These are phyloP conservation scores for Merluccius polli DNA, from an alignment of 2,797 vertebrate genomes.

Conservation along the genomic window DNA sequence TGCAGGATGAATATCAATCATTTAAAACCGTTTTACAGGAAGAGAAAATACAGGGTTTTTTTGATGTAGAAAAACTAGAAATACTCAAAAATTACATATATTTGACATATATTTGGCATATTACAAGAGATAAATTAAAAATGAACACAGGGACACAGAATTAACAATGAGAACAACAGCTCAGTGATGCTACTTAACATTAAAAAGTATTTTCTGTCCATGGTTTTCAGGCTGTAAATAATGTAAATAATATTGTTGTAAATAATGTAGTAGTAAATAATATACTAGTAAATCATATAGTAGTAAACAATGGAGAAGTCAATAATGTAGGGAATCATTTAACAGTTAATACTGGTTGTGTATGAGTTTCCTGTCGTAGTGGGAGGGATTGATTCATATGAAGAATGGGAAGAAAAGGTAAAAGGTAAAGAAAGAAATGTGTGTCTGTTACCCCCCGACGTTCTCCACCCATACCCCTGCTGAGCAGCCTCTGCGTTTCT, in stretches of 20 bases:
- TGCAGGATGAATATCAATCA: too few relatives aligned
- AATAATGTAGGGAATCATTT: too few relatives aligned
- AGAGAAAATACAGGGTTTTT: too few relatives aligned
- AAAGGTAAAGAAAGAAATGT: neutral
- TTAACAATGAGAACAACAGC: too few relatives aligned
- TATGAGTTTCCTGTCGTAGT: neutral
- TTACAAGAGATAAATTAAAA: too few relatives aligned
- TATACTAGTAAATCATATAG: neutral
- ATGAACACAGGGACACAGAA: too few relatives aligned
- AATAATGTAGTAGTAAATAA: neutral
- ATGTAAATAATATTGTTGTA: too few relatives aligned
- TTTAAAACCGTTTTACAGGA: too few relatives aligned
- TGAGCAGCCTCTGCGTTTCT: conserved; percentile 60
- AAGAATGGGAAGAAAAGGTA: neutral
- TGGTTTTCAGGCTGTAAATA: neutral
- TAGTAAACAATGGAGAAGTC: neutral
- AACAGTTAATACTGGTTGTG: too few relatives aligned
- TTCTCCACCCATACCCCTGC: conserved; percentile 50
- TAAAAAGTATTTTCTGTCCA: neutral
- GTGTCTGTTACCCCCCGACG: conserved; percentile 19
- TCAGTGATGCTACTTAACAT: neutral
- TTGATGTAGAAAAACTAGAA: too few relatives aligned
- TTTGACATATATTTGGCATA: too few relatives aligned
- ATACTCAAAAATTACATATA: too few relatives aligned
- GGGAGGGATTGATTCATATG: neutral